Percentiles rank a stretch among this genome's conserved stretches.
These are phyloP conservation scores for Toxotes jaculatrix DNA, from an alignment of 2,113 vertebrate species.

Conservation along the genomic window DNA sequence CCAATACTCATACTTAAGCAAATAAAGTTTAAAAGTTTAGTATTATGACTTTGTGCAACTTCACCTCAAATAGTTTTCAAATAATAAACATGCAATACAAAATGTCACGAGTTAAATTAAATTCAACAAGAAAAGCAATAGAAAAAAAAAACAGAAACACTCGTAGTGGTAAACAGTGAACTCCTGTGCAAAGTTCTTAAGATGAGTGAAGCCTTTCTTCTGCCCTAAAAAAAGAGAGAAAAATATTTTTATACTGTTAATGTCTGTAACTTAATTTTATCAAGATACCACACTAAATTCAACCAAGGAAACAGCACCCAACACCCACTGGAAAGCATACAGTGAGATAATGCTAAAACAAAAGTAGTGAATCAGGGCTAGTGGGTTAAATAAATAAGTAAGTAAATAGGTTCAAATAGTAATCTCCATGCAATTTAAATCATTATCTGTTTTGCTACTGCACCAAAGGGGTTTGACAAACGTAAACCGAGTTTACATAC, in stretches of 20 bases:
- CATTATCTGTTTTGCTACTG: not conserved
- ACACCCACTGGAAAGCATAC: not conserved
- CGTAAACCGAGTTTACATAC: not conserved
- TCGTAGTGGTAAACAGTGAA: slow-evolving; percentile 6
- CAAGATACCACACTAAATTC: not conserved
- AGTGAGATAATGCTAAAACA: not conserved
- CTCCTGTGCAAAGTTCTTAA: slow-evolving; percentile 34
- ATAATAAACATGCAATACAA: slow-evolving; percentile 37
- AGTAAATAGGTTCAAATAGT: not conserved
- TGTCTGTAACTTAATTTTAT: not conserved
- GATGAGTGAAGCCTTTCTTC: slow-evolving; percentile 22
- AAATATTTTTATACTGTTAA: not conserved
- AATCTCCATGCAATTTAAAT: not conserved
- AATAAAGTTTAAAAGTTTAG: slow-evolving; percentile 1
- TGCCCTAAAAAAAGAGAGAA: slow-evolving; percentile 49
- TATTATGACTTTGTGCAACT: slow-evolving; percentile 5
- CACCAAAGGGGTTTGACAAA: not conserved
- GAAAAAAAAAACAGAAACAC: slow-evolving; percentile 27
- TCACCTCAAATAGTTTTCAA: slow-evolving; percentile 24
- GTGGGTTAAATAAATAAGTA: not conserved
- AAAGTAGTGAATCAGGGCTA: not conserved
- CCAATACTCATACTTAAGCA: not conserved
- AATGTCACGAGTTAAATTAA: slow-evolving; percentile 30
- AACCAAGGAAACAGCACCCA: not conserved
- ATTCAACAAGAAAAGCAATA: slow-evolving; percentile 26